phyloP scores from a whole-genome alignment of 2,113 vertebrate genomes.

The Alectura lathami region DNA sequence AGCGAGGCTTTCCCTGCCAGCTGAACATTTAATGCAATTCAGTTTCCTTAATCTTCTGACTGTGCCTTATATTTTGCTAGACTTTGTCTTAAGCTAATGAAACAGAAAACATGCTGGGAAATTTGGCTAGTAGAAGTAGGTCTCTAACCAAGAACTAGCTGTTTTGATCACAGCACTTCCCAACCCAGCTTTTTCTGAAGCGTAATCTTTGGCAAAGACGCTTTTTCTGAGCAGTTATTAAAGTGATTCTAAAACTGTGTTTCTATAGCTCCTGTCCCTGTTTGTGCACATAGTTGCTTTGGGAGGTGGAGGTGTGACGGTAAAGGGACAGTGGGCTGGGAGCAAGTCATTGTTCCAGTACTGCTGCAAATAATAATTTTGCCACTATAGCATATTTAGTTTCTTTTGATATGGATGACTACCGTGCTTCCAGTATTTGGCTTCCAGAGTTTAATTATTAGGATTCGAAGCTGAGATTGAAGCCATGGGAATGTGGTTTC shows the following conservation, averaged over 20 bases:
- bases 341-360: background rate
- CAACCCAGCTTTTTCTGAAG: background rate
- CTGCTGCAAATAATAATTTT: background rate
- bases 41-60: background rate
- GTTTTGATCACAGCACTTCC: background rate
- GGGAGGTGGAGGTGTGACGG: background rate
- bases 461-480: background rate
- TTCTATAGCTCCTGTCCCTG: background rate
- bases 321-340: background rate
- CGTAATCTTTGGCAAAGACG: background rate
- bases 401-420: background rate
- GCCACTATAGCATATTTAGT: background rate
- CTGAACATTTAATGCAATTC: background rate
- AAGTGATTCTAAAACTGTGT: background rate
- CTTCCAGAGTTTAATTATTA: background rate
- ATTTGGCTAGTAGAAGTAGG: background rate
- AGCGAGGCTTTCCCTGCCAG: background rate
- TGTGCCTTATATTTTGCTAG: background rate
- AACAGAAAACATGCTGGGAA: background rate
- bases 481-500: background rate
- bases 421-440: background rate
- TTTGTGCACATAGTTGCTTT: background rate
- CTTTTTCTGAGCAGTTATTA: background rate
- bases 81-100: background rate
- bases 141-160: background rate